A percentile compares a stretch with the other conserved stretches of the same genome.
phyloP scores from a whole-genome alignment of 2,888 invertebrate genomes.

The Dryococelus australis region DNA sequence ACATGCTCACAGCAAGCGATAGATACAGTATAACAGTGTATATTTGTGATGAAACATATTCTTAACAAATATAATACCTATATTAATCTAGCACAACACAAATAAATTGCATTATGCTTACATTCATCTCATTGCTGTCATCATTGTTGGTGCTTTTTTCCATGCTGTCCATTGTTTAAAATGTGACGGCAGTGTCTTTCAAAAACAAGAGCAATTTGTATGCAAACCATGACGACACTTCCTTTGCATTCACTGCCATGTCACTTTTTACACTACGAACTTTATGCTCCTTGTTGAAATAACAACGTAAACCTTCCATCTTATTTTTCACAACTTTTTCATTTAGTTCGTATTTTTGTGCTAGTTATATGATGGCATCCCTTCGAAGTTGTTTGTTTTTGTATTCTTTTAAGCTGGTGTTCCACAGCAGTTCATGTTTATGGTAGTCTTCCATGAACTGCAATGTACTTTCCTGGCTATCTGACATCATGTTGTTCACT shows the following conservation, averaged over 20 bases:
- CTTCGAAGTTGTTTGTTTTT: conserved; percentile 11
- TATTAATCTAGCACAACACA: neutral
- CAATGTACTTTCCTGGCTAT: neutral
- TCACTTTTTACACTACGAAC: neutral
- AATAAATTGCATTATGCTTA: neutral
- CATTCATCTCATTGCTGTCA: neutral
- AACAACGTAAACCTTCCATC: neutral
- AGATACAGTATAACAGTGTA: too few relatives aligned
- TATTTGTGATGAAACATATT: neutral
- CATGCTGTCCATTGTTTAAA: neutral
- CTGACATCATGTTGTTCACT: neutral
- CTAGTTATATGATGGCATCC: neutral
- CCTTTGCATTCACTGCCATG: neutral
- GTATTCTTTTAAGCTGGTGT: neutral
- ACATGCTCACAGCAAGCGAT: too few relatives aligned
- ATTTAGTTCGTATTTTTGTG: neutral
- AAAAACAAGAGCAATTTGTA: neutral
- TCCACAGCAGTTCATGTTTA: neutral
- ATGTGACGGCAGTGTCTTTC: too few relatives aligned
- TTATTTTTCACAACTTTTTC: neutral
- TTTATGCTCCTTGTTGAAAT: neutral
- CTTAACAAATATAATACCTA: neutral
- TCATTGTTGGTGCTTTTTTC: neutral
- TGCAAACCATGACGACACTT: neutral
- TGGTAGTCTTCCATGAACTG: conserved; percentile 2